Evolutionary conservation across 2,888 invertebrate species (phyloP).

Genomic region (Macrophya alboannulata): DNA sequence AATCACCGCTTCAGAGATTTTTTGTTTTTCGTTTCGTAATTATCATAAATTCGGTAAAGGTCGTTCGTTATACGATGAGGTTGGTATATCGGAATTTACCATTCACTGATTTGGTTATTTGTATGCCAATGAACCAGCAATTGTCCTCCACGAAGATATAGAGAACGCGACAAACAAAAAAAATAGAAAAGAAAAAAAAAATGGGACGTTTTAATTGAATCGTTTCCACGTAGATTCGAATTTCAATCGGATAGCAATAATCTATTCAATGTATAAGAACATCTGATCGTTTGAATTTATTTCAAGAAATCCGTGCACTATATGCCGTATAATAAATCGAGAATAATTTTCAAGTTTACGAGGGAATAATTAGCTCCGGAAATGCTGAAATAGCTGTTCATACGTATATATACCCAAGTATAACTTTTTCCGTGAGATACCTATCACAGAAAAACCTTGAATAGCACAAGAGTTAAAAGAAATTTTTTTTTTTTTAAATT

Average conservation of each 20-base stretch:
- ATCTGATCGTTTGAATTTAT: conserved; percentile 1
- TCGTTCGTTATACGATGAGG: background rate
- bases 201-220: background rate
- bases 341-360: background rate
- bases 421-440: background rate
- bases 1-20: conserved; percentile 3
- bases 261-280: conserved; percentile 3
- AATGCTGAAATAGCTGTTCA: conserved; percentile 5
- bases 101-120: conserved; percentile 7
- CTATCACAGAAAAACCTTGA: background rate
- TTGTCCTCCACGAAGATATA: background rate
- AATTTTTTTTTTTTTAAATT: background rate
- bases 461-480: background rate
- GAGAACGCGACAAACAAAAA: background rate
- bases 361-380: background rate
- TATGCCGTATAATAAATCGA: background rate
- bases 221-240: background rate
- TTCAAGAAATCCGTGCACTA: background rate
- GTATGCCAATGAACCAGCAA: background rate
- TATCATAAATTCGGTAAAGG: background rate
- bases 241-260: background rate
- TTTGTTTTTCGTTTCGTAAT: background rate
- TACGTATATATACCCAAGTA: background rate
- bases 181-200: background rate
- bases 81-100: background rate